Evolutionary conservation across 2,797 vertebrate species (phyloP).

Genomic region (Orestias chungarensis): DNA sequence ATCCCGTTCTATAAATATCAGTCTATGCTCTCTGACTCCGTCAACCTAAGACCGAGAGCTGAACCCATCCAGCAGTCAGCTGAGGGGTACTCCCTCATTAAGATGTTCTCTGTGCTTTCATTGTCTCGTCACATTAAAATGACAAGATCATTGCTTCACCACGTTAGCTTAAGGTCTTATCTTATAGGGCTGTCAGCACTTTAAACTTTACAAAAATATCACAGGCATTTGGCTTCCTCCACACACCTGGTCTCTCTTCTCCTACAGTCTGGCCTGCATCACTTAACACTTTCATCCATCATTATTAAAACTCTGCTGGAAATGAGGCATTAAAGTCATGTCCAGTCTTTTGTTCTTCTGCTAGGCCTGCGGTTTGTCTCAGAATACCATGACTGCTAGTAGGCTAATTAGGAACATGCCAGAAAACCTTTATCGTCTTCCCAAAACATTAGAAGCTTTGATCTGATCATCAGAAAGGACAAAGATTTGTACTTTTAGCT

Average conservation of each 20-base stretch:
- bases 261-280: slow-evolving; percentile 15
- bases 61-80: slow-evolving; percentile 32
- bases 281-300: slow-evolving; percentile 23
- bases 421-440: slow-evolving; percentile 19
- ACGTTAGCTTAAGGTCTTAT: slow-evolving; percentile 20
- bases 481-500: too few species aligned
- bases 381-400: slow-evolving; percentile 7
- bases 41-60: slow-evolving; percentile 23
- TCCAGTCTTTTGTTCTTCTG: slow-evolving; percentile 24
- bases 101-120: slow-evolving; percentile 32
- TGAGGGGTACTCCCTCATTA: slow-evolving; percentile 23
- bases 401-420: slow-evolving; percentile 48
- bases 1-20: slow-evolving; percentile 20
- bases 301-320: not conserved
- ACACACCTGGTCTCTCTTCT: slow-evolving; percentile 10
- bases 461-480: too few species aligned
- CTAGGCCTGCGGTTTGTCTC: slow-evolving; percentile 29
- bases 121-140: not conserved
- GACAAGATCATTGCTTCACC: slow-evolving; percentile 12
- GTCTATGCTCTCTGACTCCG: slow-evolving; percentile 9
- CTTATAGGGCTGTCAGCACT: slow-evolving; percentile 38
- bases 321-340: slow-evolving; percentile 15
- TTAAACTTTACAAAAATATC: slow-evolving; percentile 26
- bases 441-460: not conserved
- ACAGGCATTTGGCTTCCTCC: slow-evolving; percentile 7